A percentile compares a stretch with the other conserved stretches of the same genome.
Evolutionary conservation across 2,888 invertebrate genomes (phyloP).

Genomic region (Endomychus coccineus): DNA sequence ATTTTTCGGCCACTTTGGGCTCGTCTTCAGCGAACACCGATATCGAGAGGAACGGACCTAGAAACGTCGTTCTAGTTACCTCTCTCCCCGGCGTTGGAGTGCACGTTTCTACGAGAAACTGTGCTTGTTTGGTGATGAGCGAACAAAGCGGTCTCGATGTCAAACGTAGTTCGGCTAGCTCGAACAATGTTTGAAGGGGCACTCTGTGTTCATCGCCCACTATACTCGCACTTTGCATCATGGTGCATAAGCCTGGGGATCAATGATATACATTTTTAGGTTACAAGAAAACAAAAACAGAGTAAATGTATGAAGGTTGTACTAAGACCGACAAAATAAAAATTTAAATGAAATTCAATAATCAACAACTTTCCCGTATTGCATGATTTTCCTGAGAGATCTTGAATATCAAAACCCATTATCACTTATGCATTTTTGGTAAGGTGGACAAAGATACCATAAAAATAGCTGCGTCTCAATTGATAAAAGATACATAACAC

Average conservation of each 20-base stretch:
- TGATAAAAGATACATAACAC: no score
- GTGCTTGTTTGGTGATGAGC: conserved; percentile 56
- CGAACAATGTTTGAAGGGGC: conserved; percentile 55
- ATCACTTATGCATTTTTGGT: no score
- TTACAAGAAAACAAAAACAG: no score
- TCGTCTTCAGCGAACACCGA: conserved; percentile 93
- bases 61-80: conserved; percentile 72
- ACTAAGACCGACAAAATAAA: no score
- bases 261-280: no score
- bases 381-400: no score
- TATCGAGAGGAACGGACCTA: conserved; percentile 87
- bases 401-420: no score
- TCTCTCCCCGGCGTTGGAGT: conserved; percentile 79
- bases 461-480: no score
- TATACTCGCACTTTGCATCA: conserved; percentile 61
- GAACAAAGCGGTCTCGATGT: conserved; percentile 71
- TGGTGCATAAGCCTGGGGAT: conserved; percentile 62
- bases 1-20: conserved; percentile 76
- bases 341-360: no score
- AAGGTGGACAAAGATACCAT: no score
- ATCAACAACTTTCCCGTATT: no score
- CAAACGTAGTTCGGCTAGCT: conserved; percentile 72
- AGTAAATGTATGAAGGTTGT: no score
- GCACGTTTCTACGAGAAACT: conserved; percentile 66
- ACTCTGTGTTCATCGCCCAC: conserved; percentile 59